These are phyloP conservation scores for Nibea coibor DNA, from an alignment of 2,113 vertebrate species.

Conservation along the genomic window DNA sequence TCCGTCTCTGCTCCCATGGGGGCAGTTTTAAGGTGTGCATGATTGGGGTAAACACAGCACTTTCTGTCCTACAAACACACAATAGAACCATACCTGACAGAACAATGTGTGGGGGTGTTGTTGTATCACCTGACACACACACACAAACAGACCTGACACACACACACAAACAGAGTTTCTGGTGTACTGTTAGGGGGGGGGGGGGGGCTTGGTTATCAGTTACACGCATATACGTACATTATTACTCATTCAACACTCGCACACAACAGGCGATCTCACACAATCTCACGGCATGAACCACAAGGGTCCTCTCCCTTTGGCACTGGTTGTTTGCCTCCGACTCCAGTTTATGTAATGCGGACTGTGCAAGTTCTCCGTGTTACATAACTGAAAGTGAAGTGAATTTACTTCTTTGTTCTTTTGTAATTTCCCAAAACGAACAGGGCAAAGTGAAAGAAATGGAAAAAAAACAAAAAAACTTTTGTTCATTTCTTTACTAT, in stretches of 20 bases:
- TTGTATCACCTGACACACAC: slow-evolving; percentile 42
- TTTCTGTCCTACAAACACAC: slow-evolving; percentile 68
- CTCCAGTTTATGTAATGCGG: slow-evolving; percentile 5
- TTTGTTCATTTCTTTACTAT: not conserved
- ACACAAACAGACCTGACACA: slow-evolving; percentile 28
- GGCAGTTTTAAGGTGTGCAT: slow-evolving; percentile 48
- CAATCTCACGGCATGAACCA: slow-evolving; percentile 21
- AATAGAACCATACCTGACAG: slow-evolving; percentile 46
- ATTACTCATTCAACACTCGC: slow-evolving; percentile 16
- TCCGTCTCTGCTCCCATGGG: slow-evolving; percentile 37
- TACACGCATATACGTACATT: slow-evolving; percentile 11
- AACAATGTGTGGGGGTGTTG: slow-evolving; percentile 48
- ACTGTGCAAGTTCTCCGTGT: not conserved
- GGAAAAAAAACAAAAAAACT: not conserved
- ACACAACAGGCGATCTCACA: slow-evolving; percentile 19
- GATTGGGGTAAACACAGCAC: slow-evolving; percentile 58
- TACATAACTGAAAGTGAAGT: not conserved
- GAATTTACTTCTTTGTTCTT: not conserved
- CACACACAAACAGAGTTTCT: slow-evolving; percentile 12
- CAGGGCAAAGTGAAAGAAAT: not conserved
- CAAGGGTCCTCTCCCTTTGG: not conserved
- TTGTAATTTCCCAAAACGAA: not conserved
- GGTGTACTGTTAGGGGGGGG: slow-evolving; percentile 50
- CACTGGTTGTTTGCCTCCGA: not conserved
- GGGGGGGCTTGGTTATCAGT: slow-evolving; percentile 23